These are phyloP conservation scores for Coreius guichenoti DNA, from an alignment of 2,797 vertebrate genomes.

Conservation along the genomic window DNA sequence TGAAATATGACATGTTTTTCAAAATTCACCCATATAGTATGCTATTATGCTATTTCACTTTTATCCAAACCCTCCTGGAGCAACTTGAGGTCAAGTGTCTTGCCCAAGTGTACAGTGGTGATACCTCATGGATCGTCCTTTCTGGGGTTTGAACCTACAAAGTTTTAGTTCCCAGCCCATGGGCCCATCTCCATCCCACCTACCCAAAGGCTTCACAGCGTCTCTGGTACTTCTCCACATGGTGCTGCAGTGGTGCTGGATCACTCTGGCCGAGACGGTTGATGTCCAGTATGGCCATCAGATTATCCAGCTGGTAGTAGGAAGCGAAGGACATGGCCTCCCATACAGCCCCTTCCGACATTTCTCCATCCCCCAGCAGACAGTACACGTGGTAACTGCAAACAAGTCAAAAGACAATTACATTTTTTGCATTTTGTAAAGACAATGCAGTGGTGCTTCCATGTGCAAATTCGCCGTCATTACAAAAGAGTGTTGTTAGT, in stretches of 20 bases:
- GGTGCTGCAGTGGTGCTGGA: constrained; percentile 91
- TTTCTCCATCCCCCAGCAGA: constrained; percentile 92
- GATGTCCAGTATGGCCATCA: constrained; percentile 93
- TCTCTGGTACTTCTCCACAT: constrained; percentile 91
- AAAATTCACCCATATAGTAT: background rate
- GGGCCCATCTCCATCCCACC: background rate
- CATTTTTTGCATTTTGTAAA: background rate
- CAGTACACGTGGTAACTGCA: constrained; percentile 91
- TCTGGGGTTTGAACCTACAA: background rate
- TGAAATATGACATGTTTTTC: background rate
- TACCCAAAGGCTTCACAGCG: constrained; percentile 96
- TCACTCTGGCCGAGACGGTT: constrained; percentile 96
- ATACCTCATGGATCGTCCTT: background rate
- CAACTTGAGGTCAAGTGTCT: background rate
- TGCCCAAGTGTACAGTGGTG: background rate
- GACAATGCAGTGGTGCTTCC: constrained; percentile 10
- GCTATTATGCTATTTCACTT: background rate
- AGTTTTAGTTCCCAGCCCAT: background rate
- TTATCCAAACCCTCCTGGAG: background rate
- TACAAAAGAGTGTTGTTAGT: background rate
- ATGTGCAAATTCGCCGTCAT: background rate
- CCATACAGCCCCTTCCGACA: constrained; percentile 96
- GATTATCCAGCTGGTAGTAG: constrained; percentile 94
- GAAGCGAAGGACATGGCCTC: constrained; percentile 98
- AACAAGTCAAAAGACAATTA: background rate